A percentile compares a stretch with the other conserved stretches of the same genome.
Evolutionary conservation across 2,888 invertebrate genomes (phyloP).

Genomic region (Oeneis ivallda): DNA sequence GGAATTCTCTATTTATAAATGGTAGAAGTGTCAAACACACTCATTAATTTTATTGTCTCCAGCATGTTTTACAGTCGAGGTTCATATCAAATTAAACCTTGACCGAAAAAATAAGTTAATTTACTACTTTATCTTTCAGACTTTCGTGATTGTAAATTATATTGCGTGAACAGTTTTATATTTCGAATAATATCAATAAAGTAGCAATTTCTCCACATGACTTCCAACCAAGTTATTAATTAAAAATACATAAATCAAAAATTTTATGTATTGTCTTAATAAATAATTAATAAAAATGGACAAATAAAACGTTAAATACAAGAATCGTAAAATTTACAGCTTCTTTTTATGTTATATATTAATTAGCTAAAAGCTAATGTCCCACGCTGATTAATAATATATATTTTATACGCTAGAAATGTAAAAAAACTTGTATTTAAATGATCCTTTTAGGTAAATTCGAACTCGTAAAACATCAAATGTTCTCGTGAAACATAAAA

Average conservation of each 20-base stretch:
- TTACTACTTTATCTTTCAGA: too few relatives aligned
- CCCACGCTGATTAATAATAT: conserved; percentile 4
- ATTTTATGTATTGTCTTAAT: not conserved
- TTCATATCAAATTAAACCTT: too few relatives aligned
- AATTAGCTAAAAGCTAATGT: conserved; percentile 10
- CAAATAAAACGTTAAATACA: conserved; percentile 1
- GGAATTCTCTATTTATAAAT: too few relatives aligned
- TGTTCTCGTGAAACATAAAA: conserved; percentile 16
- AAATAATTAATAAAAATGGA: not conserved
- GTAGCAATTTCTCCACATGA: not conserved
- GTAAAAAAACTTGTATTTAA: conserved; percentile 6
- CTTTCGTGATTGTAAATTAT: too few relatives aligned
- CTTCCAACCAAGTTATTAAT: not conserved
- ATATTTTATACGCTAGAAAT: not conserved
- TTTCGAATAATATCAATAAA: not conserved
- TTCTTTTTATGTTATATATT: conserved; percentile 7
- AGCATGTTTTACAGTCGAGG: too few relatives aligned
- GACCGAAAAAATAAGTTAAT: too few relatives aligned
- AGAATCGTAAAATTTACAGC: conserved; percentile 1
- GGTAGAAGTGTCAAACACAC: too few relatives aligned
- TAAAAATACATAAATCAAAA: not conserved
- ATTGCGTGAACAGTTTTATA: too few relatives aligned
- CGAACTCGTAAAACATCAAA: conserved; percentile 12
- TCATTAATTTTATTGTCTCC: too few relatives aligned
- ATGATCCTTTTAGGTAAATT: conserved; percentile 5